These are phyloP conservation scores for Neofelis nebulosa DNA, from an alignment of 2,113 vertebrate species.

Conservation along the genomic window DNA sequence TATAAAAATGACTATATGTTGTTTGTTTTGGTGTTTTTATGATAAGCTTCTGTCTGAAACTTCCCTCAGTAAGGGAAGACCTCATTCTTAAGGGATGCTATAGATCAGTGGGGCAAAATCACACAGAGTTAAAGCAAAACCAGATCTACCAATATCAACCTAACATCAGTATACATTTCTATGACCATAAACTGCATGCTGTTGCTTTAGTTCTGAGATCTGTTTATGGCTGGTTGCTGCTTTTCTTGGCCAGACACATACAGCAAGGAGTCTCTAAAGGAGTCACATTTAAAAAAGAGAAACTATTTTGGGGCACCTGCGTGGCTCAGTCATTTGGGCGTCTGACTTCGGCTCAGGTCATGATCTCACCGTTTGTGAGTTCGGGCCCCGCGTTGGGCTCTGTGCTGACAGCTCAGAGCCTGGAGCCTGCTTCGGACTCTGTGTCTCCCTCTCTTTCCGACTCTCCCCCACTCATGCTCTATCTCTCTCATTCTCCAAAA, in stretches of 20 bases:
- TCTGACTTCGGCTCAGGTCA: too few species aligned
- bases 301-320: background rate
- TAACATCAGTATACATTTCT: background rate
- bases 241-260: background rate
- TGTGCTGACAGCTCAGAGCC: too few species aligned
- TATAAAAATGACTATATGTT: background rate
- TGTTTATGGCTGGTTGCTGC: background rate
- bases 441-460: too few species aligned
- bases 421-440: too few species aligned
- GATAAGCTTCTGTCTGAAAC: background rate
- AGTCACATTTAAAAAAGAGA: conserved; percentile 29
- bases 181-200: background rate
- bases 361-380: too few species aligned
- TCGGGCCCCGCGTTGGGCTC: too few species aligned
- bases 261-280: background rate
- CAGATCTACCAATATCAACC: background rate
- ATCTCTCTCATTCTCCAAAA: too few species aligned
- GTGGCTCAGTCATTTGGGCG: too few species aligned
- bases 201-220: background rate
- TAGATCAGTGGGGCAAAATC: background rate
- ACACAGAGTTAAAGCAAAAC: background rate
- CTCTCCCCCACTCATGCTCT: too few species aligned
- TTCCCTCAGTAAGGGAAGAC: background rate
- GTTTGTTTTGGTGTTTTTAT: background rate
- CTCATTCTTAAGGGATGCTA: background rate